These are phyloP conservation scores for Ptychoptera contaminata DNA, from an alignment of 2,888 invertebrate genomes.

Conservation along the genomic window DNA sequence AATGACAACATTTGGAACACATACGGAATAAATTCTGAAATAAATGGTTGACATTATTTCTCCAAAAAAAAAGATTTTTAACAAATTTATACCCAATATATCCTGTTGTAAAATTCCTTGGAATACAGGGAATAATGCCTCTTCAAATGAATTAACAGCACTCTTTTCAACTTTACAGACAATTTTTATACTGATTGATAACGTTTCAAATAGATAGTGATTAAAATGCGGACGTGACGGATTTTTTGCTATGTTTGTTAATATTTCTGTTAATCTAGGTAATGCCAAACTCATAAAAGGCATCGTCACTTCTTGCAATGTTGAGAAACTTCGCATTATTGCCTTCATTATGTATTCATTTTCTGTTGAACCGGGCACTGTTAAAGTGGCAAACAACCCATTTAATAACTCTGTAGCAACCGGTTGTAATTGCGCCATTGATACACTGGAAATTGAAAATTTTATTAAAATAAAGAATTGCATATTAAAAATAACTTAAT, in stretches of 20 bases:
- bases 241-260: conserved; percentile 75
- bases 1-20: conserved; percentile 94
- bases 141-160: conserved; percentile 78
- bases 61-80: conserved; percentile 1
- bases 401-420: conserved; percentile 52
- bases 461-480: conserved; percentile 3
- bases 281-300: conserved; percentile 67
- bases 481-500: conserved; percentile 17
- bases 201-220: conserved; percentile 93
- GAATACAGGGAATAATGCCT: conserved; percentile 85
- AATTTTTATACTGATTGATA: conserved; percentile 79
- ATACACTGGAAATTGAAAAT: conserved; percentile 34
- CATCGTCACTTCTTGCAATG: conserved; percentile 64
- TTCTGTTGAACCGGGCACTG: conserved; percentile 61
- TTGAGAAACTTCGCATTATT: conserved; percentile 75
- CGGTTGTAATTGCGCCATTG: conserved; percentile 44
- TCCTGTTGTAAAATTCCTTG: conserved; percentile 90
- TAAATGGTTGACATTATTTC: no score
- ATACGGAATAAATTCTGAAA: conserved; percentile 90
- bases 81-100: conserved; percentile 19
- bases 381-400: conserved; percentile 61
- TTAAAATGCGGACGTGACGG: conserved; percentile 96
- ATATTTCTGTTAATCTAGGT: conserved; percentile 69
- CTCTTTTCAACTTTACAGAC: conserved; percentile 68
- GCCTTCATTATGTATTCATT: conserved; percentile 99